Base-by-base conservation (phyloP, 2,113 vertebrate species). In the Falcunculus frontatus region DNA sequence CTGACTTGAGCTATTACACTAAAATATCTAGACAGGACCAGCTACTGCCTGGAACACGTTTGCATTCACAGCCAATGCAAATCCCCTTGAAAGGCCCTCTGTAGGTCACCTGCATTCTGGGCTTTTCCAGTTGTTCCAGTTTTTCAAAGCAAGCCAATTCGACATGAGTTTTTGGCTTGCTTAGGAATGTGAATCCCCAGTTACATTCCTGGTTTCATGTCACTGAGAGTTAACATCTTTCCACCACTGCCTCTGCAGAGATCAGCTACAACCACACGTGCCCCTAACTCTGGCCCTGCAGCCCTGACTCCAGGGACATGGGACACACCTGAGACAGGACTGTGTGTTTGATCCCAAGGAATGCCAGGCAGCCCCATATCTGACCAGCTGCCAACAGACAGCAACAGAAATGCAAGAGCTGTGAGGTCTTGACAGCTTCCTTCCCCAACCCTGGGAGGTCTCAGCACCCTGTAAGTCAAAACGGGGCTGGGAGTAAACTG, bases 221-320 rank as follows among this genome's bases (percentile, higher is more conserved):
- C 27, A 46, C 35, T 88, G 57, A 50, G 15, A 21, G 64, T 20
- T 90, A 35, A 67, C 35, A 30, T 41, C 47, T 81, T 87, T 69
- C 60, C 7, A 52, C 7, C 18, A 32, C 16, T 4, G 1, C 25
- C 72, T 77, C 47, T 75, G 60, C 57, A 74, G 56, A 67, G 52
- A 72, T 68, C 65, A 67, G 30, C 33, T 83, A 46, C 35, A 26
- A 6, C 35, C 42, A 13, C 7, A 1, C 1, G 7, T 7, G 2
- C 32, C 59, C 29, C 55, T 29, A 11, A 30, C 30, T 52, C 41
- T 46, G 74, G 62, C n/a, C 16, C 41, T 83, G 49, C 53, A 55
- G 52, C 47, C 42, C 64, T 53, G 72, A 32, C 17, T 3, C 65
- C 0, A 0, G 50, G 13, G 21, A 63, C 32, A 11, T 5, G 16